phyloP scores from a whole-genome alignment of 2,113 vertebrate genomes.

The Choloepus hoffmanni region DNA sequence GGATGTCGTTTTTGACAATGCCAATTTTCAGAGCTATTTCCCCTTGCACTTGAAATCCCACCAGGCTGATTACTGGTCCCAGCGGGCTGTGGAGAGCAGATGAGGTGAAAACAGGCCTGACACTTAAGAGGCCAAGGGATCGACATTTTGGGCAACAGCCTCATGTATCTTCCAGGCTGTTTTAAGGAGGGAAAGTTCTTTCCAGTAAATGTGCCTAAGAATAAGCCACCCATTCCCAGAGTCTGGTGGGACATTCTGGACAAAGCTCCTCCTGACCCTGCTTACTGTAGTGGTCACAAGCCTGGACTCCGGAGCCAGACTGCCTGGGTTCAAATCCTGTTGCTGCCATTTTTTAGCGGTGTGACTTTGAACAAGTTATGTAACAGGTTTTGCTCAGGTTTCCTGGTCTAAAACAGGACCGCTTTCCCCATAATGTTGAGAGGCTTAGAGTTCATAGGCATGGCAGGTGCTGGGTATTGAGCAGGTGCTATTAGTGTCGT shows the following conservation, averaged over 20 bases:
- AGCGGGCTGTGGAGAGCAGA: conserved; percentile 40
- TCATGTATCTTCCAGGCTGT: not conserved
- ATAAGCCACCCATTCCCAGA: not conserved
- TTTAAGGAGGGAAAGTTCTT: not conserved
- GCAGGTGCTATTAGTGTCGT: too few species aligned
- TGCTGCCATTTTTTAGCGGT: not conserved
- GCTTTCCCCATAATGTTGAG: not conserved
- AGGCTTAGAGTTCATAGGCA: not conserved
- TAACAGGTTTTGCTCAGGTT: not conserved
- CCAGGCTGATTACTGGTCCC: not conserved
- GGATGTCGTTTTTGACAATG: conserved; percentile 21
- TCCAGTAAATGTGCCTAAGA: not conserved
- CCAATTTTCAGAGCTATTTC: not conserved
- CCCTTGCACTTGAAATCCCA: not conserved
- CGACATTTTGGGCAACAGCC: not conserved
- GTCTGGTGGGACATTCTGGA: not conserved
- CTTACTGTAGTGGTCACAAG: not conserved
- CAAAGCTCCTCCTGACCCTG: not conserved
- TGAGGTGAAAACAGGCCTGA: not conserved
- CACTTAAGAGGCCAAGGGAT: not conserved
- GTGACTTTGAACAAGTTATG: not conserved
- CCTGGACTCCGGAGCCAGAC: not conserved
- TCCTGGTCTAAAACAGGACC: not conserved
- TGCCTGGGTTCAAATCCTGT: not conserved
- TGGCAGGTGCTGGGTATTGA: not conserved